Base-by-base conservation (phyloP, 2,888 invertebrate species). In the Phania funesta region DNA sequence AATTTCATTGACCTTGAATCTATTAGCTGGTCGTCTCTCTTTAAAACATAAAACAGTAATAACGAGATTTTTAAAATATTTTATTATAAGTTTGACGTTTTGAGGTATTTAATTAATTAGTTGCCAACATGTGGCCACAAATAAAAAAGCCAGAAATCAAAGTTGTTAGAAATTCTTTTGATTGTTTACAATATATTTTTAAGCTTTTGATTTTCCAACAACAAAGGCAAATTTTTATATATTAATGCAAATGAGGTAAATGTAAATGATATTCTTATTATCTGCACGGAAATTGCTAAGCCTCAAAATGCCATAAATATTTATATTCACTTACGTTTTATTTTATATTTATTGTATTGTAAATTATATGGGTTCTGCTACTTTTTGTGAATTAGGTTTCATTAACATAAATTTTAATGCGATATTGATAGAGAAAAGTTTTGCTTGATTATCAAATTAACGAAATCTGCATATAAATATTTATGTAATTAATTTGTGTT, bases 51-150 rank as follows among this genome's bases (percentile, higher is more conserved):
- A 22, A 46, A 44, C 9, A 22, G 29, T 13, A n/a, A 5, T 38
- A 46, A 16, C 2, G 1, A 46, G 11, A 9, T n/a, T n/a, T n/a
- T n/a, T n/a, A 68, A 54, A 65, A 35, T 46, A 56, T 65, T 9
- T 65, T 13, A 54, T 35, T 44, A 46, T 41, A 18, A 35, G 32
- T n/a, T 35, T 44, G n/a, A 24, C 44, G 44, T 35, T n/a, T 52
- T 24, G 4, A 54, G 24, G 18, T 26, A 46, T 74, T 65, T 48
- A 65, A 65, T 65, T 65, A 74, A 74, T 74, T 64, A 54, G 24
- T 35, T 54, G 46, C 46, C 74, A 56, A 48, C 46, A 38, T 56
- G 6, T 52, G 32, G 24, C 44, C 64, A 54, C 32, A 44, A 22
- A 20, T 32, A 11, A 56, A 35, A 58, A n/a, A 52, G 13, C 35